These are phyloP conservation scores for Lithophane leautieri DNA, from an alignment of 2,888 invertebrate genomes.

Conservation along the genomic window DNA sequence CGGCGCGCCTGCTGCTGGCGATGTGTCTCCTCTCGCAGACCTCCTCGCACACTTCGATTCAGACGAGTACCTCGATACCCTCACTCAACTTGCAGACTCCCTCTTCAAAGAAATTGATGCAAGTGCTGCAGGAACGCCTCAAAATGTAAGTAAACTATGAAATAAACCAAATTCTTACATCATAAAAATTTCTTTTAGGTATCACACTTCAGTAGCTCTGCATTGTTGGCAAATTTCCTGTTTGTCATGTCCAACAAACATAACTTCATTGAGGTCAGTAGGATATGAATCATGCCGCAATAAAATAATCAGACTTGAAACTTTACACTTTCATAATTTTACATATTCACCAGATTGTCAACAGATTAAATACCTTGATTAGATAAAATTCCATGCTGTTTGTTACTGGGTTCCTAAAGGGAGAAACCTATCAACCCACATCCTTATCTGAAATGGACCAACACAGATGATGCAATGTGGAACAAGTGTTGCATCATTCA, in stretches of 20 bases:
- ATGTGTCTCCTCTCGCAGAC: constrained; percentile 96
- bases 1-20: constrained; percentile 93
- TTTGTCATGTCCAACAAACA: not conserved
- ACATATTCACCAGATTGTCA: not conserved
- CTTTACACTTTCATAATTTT: constrained; percentile 5
- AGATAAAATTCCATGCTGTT: constrained; percentile 23
- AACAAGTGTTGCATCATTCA: constrained; percentile 47
- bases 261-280: constrained; percentile 29
- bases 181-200: not conserved
- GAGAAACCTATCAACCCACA: constrained; percentile 40
- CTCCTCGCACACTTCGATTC: constrained; percentile 95
- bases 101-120: constrained; percentile 95
- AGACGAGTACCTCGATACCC: constrained; percentile 92
- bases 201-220: not conserved
- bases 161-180: not conserved
- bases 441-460: constrained; percentile 41
- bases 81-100: constrained; percentile 96
- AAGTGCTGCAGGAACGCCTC: constrained; percentile 92
- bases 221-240: constrained; percentile 32
- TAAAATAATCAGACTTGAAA: constrained; percentile 8
- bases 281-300: constrained; percentile 25
- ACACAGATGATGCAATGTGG: constrained; percentile 46
- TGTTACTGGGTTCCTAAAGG: constrained; percentile 10
- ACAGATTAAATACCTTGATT: constrained; percentile 36
- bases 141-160: constrained; percentile 88